Evolutionary conservation across 2,888 invertebrate genomes (phyloP).

Genomic region (Leptopilina myrica): DNA sequence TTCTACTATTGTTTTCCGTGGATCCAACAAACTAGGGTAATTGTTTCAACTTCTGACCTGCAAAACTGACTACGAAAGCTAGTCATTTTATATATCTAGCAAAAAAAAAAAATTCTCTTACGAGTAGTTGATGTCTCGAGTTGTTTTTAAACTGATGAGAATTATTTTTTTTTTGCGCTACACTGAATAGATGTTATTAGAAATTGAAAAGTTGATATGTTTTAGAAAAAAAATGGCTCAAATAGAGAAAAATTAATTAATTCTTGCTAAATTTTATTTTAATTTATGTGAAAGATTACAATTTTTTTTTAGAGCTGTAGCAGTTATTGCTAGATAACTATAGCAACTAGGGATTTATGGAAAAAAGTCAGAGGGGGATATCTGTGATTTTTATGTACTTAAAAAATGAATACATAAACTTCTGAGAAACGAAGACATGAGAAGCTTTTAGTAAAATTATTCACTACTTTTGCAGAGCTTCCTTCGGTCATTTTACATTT

Average conservation of each 20-base stretch:
- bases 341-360: too few relatives aligned
- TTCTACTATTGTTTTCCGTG: constrained; percentile 70
- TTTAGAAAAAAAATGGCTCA: neutral
- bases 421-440: constrained; percentile 10
- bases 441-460: constrained; percentile 37
- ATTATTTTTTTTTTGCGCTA: neutral
- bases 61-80: constrained; percentile 52
- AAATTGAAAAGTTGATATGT: neutral
- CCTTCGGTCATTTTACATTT: constrained; percentile 26
- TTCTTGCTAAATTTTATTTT: too few relatives aligned
- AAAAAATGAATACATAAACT: constrained; percentile 7
- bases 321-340: too few relatives aligned
- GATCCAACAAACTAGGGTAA: constrained; percentile 70
- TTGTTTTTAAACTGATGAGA: neutral
- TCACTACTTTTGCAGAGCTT: constrained; percentile 10
- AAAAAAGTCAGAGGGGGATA: neutral
- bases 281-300: too few relatives aligned
- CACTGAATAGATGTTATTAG: neutral
- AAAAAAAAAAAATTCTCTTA: neutral
- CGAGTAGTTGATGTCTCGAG: neutral
- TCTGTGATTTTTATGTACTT: neutral
- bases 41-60: constrained; percentile 70
- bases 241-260: too few relatives aligned
- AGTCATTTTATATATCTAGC: constrained; percentile 53
- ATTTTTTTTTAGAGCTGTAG: too few relatives aligned